A percentile compares a stretch with the other conserved stretches of the same genome.
Conservation (phyloP, 2,797 vertebrate species). For the Acomys russatus region DNA sequence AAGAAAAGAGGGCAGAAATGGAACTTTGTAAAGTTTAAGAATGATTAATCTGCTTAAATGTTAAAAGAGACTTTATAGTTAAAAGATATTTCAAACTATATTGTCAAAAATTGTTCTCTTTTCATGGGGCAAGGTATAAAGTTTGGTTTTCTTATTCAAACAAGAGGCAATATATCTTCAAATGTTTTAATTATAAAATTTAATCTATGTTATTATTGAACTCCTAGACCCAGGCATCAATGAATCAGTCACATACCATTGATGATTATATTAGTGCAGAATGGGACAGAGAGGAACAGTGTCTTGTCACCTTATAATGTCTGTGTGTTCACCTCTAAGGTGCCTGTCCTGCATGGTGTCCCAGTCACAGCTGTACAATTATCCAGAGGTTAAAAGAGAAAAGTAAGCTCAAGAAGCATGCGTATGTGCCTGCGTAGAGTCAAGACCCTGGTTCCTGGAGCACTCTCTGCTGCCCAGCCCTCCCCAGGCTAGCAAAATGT, state of each 20-base stretch:
- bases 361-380: not conserved
- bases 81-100: not conserved
- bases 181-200: not conserved
- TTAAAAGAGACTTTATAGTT: not conserved
- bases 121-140: not conserved
- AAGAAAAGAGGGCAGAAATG: not conserved
- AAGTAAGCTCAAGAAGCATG: not conserved
- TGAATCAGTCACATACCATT: not conserved
- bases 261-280: not conserved
- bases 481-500: not conserved
- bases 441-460: too few relatives aligned
- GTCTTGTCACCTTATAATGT: not conserved
- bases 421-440: not conserved
- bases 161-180: not conserved
- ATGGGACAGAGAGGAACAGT: accelerated
- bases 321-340: not conserved
- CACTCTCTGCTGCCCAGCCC: not conserved
- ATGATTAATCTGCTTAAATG: not conserved
- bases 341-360: not conserved
- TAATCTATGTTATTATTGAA: slow-evolving; percentile 26
- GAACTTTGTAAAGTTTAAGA: not conserved
- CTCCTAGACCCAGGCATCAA: not conserved
- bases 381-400: not conserved
- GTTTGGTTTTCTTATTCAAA: slow-evolving; percentile 9
- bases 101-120: not conserved